phyloP scores from a whole-genome alignment of 2,113 vertebrate species.

The Paradisaea rubra region DNA sequence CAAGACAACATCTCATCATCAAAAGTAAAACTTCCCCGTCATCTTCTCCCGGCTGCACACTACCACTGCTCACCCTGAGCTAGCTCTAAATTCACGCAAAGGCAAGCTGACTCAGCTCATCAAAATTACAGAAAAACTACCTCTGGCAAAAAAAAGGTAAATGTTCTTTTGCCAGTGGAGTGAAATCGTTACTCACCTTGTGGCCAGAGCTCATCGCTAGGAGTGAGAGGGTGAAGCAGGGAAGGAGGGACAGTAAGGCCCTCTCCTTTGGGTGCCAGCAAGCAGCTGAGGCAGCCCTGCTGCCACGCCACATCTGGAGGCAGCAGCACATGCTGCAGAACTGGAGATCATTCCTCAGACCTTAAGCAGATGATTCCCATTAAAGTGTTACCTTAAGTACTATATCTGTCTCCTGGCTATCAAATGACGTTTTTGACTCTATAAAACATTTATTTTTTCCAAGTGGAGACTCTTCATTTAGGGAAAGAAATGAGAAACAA shows the following conservation, averaged over 20 bases:
- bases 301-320: neutral
- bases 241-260: neutral
- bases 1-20: neutral
- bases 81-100: neutral
- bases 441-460: neutral
- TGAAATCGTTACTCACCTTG: neutral
- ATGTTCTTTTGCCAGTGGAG: neutral
- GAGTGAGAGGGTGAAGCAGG: neutral
- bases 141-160: neutral
- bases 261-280: neutral
- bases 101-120: neutral
- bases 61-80: neutral
- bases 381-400: neutral
- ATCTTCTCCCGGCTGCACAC: neutral
- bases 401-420: neutral
- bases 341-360: neutral
- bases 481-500: neutral
- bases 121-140: neutral
- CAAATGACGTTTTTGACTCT: neutral
- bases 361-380: neutral
- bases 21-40: neutral
- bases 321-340: neutral
- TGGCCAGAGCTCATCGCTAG: accelerated
- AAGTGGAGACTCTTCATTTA: neutral
- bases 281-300: neutral